A percentile compares a stretch with the other conserved stretches of the same genome.
Evolutionary conservation across 2,113 vertebrate species (phyloP).

Genomic region (Nesogale talazaci): DNA sequence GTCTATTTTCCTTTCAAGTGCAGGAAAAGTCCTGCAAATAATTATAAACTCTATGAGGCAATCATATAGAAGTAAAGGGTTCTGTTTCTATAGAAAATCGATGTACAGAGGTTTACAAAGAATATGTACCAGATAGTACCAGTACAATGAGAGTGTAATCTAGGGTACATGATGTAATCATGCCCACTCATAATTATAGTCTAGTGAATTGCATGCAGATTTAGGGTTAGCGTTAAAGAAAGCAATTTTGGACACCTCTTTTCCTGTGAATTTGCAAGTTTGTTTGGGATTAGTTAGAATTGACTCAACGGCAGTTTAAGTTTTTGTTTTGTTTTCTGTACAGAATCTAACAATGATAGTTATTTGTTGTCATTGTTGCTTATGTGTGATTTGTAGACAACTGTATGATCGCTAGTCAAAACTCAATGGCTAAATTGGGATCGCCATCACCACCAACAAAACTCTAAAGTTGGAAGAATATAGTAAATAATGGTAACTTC

Average conservation of each 20-base stretch:
- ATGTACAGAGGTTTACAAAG: constrained; percentile 5
- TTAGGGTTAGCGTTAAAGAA: not conserved
- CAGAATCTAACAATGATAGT: not conserved
- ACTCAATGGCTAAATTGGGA: constrained; percentile 27
- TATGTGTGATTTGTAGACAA: constrained; percentile 7
- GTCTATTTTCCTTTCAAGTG: constrained; percentile 38
- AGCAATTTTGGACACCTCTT: not conserved
- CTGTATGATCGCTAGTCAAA: constrained; percentile 24
- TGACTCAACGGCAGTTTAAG: no score
- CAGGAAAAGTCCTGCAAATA: constrained; percentile 64
- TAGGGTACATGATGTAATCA: not conserved
- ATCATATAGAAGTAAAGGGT: constrained; percentile 49
- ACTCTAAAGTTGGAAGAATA: not conserved
- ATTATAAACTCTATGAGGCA: constrained; percentile 45
- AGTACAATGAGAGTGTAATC: not conserved
- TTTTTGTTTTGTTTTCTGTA: not conserved
- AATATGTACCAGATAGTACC: not conserved
- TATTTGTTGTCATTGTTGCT: not conserved
- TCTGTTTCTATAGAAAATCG: constrained; percentile 43
- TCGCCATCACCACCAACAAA: not conserved
- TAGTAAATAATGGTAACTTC: constrained; percentile 40
- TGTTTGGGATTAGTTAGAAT: not conserved
- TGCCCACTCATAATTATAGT: not conserved
- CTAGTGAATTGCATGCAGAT: not conserved
- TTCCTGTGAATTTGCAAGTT: not conserved